These are phyloP conservation scores for Cosmopolites sordidus DNA, from an alignment of 2,888 invertebrate species.

Conservation along the genomic window DNA sequence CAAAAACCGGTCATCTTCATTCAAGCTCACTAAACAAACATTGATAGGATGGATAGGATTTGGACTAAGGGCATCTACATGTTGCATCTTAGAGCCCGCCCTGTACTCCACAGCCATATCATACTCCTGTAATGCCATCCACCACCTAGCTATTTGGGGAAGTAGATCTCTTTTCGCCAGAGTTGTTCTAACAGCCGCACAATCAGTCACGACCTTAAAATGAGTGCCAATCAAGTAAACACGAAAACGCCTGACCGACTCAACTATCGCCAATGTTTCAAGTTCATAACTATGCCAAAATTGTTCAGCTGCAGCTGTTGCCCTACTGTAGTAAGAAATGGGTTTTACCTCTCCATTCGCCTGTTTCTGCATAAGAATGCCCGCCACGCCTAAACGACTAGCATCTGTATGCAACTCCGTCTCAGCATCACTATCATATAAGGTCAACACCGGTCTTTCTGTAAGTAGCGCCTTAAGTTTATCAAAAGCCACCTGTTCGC, in stretches of 20 bases:
- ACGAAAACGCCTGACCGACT: conserved; percentile 26
- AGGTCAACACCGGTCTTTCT: conserved; percentile 27
- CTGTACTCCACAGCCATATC: conserved; percentile 25
- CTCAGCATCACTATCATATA: conserved; percentile 28
- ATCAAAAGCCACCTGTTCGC: conserved; percentile 25
- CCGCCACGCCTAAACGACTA: conserved; percentile 31
- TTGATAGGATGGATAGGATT: conserved; percentile 13
- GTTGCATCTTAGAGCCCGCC: conserved; percentile 14
- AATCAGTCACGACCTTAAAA: conserved; percentile 31
- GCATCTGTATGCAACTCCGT: conserved; percentile 38
- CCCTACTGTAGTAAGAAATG: conserved; percentile 35
- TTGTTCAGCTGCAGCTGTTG: conserved; percentile 33
- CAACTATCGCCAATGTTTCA: conserved; percentile 31
- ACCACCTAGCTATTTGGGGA: conserved; percentile 31
- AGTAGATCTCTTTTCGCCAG: conserved; percentile 28
- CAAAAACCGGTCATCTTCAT: conserved; percentile 31
- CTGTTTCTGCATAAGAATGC: conserved; percentile 31
- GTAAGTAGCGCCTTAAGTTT: conserved; percentile 18
- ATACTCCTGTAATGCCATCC: conserved; percentile 29
- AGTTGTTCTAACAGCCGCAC: conserved; percentile 27
- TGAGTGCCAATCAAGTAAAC: conserved; percentile 25
- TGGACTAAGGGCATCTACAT: conserved; percentile 23
- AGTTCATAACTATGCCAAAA: conserved; percentile 29
- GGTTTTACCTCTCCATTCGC: neutral
- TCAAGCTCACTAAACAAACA: conserved; percentile 5